Evolutionary conservation across 2,888 invertebrate species (phyloP), one percentile per base, ranked within the genome.

Genomic region (Halictus quadricinctus): DNA sequence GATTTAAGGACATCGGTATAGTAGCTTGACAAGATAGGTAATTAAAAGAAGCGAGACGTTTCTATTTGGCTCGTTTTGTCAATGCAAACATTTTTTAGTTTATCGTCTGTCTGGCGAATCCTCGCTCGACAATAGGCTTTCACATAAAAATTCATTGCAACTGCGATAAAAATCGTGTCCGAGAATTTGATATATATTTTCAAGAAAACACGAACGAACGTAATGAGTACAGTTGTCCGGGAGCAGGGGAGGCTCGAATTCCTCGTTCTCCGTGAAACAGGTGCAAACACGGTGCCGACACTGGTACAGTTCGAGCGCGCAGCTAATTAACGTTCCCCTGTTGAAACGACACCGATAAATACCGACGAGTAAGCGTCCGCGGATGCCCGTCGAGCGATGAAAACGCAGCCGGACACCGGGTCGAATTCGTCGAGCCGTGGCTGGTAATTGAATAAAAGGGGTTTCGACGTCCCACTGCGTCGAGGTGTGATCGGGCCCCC

Each of bases 401-500:
- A 85, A 79, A 66, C 25, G 76, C 74, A 21, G 18, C 79, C 76
- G 72, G 84, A 81, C 86, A 80, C 80, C 79, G 87, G 41, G 43
- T 85, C 87, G 87, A 83, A 89, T 91, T 88, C 85, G 88, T 80
- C 84, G 76, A 76, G 85, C 83, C 79, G 83, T 82, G 86, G 76
- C 84, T 82, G 91, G 91, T 93, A 93, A 93, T 93, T 93, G 92
- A 93, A 93, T 93, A 92, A 92, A 91, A 74, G 80, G 90, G 73
- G 89, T 88, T 90, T 64, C 89, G 93, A 89, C 91, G 89, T 92
- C 93, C 93, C 87, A 92, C 89, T 79, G 93, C 85, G 93, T 87
- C 87, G 91, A 93, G 93, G 93, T 93, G 93, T 93, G 93, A 93
- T 93, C 93, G 88, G 90, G 90, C 90, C 73, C 90, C 29, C 90